phyloP scores from a whole-genome alignment of 2,113 vertebrate genomes.

The Phrynocephalus versicolor region DNA sequence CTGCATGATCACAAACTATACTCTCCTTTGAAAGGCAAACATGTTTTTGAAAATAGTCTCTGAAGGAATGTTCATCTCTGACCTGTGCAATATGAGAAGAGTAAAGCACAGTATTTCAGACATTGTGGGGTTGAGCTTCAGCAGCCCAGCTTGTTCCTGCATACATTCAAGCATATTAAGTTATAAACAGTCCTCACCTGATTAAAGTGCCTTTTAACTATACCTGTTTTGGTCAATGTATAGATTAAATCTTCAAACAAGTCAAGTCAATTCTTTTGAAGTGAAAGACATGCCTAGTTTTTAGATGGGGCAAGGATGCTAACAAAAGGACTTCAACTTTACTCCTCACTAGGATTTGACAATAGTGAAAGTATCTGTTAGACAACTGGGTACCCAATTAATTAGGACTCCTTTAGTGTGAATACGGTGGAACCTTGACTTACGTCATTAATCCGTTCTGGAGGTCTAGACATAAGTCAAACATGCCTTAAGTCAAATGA shows the following conservation, averaged over 20 bases:
- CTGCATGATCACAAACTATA: conserved; percentile 43
- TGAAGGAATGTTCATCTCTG: not conserved
- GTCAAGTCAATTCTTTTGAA: not conserved
- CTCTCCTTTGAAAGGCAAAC: conserved; percentile 28
- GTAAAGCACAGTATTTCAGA: not conserved
- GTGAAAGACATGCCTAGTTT: not conserved
- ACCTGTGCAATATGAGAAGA: not conserved
- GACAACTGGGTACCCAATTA: not conserved
- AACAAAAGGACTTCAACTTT: not conserved
- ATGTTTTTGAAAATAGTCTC: not conserved
- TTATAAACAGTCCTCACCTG: not conserved
- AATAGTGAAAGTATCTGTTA: not conserved
- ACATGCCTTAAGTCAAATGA: no score
- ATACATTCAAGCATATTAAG: not conserved
- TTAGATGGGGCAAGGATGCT: not conserved
- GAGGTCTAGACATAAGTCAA: no score
- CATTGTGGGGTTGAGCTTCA: not conserved
- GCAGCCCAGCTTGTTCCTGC: no score
- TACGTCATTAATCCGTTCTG: no score
- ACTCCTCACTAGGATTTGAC: not conserved
- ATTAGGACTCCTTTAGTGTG: not conserved
- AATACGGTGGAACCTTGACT: no score
- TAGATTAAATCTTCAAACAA: not conserved
- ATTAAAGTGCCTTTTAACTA: not conserved
- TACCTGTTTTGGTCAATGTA: not conserved